Base-by-base conservation (phyloP, 1,140 invertebrate genomes). In the Leptestheria dahalacensis region DNA sequence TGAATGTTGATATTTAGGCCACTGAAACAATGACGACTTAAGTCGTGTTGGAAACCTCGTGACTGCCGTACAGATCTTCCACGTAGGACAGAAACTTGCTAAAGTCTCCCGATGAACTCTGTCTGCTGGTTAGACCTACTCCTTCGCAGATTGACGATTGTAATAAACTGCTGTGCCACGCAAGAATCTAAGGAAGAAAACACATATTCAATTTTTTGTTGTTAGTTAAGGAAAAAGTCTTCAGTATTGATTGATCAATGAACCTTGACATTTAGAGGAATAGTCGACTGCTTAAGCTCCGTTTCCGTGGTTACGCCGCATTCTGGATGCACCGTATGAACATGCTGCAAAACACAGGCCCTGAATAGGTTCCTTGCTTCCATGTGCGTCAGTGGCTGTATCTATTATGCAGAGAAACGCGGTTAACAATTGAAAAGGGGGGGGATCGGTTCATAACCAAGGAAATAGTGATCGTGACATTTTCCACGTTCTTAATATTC, bases 181-280 rank as follows among this genome's bases (percentile, higher is more conserved):
- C n/a, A 23, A 10, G 28, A 18, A 24, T 56, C 28, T 56, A 18
- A 33, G 10, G 21, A 24, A 28, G n/a, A 6, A 11, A 56, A 18
- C 46, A 25, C 33, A 25, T 11, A 24, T 18, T 18, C 23, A n/a
- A n/a, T n/a, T n/a, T n/a, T n/a, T n/a, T n/a, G n/a, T n/a, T n/a
- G n/a, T n/a, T n/a, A n/a, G n/a, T n/a, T n/a, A n/a, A n/a, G n/a
- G n/a, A n/a, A n/a, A n/a, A n/a, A n/a, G n/a, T n/a, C n/a, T n/a
- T 41, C 59, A 28, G 1, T 41, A 29, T 6, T 47, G n/a, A 23
- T 15, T 46, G 1, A 49, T 18, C 47, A 46, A 55, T 61, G 67
- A 65, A 81, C 80, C 74, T 84, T 83, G 41, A 81, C 79, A 67
- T 82, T 82, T 1, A 84, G 68, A 2, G 82, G 82, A 48, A 82